Evolutionary conservation across 2,888 invertebrate genomes (phyloP).

Genomic region (Drosophila percnosoma): DNA sequence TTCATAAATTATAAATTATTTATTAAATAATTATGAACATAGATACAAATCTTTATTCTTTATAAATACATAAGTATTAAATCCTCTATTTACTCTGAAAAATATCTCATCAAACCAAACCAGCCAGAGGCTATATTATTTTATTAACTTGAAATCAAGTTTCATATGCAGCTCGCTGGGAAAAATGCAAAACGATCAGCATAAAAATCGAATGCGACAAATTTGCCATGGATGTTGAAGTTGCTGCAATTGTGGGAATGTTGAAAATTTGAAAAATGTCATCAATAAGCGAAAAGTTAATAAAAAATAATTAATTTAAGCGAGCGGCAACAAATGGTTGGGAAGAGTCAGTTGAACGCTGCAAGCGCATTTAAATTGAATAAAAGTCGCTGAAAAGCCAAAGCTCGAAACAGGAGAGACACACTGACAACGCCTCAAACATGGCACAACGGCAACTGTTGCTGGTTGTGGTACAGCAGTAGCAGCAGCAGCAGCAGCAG

Average conservation of each 20-base stretch:
- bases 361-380: conserved; percentile 78
- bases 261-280: conserved; percentile 75
- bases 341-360: conserved; percentile 45
- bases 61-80: neutral
- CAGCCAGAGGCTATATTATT: conserved; percentile 57
- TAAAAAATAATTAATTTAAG: conserved; percentile 80
- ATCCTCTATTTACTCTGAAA: conserved; percentile 12
- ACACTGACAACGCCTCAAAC: conserved; percentile 65
- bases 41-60: neutral
- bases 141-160: conserved; percentile 70
- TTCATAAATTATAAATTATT: neutral
- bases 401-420: conserved; percentile 40
- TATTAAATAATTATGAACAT: neutral
- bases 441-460: conserved; percentile 53
- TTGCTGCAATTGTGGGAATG: conserved; percentile 46
- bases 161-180: conserved; percentile 48
- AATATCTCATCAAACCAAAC: conserved; percentile 6
- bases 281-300: conserved; percentile 80
- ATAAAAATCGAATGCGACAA: conserved; percentile 77
- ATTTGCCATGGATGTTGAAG: conserved; percentile 55
- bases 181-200: conserved; percentile 66
- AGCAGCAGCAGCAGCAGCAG: conserved; percentile 7
- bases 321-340: conserved; percentile 44
- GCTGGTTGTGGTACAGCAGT: conserved; percentile 25
- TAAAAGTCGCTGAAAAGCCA: conserved; percentile 68